Evolutionary conservation across 2,888 invertebrate genomes (phyloP), one percentile per base, ranked within the genome.

Genomic region (Apomyelois bistriatella): DNA sequence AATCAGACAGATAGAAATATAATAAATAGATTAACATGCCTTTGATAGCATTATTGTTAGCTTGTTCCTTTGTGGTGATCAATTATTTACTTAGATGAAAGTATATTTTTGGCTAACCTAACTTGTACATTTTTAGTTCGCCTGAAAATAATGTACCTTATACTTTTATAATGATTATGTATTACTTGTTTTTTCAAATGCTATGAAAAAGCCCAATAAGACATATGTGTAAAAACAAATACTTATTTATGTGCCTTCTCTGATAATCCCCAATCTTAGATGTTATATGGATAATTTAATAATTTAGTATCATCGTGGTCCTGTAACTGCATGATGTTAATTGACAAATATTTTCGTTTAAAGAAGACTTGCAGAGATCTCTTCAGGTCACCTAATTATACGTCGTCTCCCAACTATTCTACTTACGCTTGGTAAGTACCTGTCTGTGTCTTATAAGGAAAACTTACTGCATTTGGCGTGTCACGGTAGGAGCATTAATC

Each of bases 401-500:
- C 37, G 37, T 37, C 17, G 10, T 8, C 37, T n/a, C 38, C 30
- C n/a, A 51, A 46, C 47, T 48, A 40, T 52, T 49, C 46, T 46
- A 38, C 42, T 46, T 17, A 52, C 50, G 50, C 43, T 51, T 53
- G 9, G 43, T 55, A 53, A 53, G 53, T 61, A 59, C 57, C 60
- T 61, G 61, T 64, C 61, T 60, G 62, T 55, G 61, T 58, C 42
- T 42, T 62, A 58, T 63, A 68, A 65, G 65, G 67, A 61, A 67
- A 71, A 72, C 68, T 59, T 80, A 73, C 67, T 74, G 73, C 69
- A 74, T 77, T 73, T 67, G 80, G 71, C 71, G 59, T 75, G 82
- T 88, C 88, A 88, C 78, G 74, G 59, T 58, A 54, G 53, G 63
- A 74, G 66, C 82, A 88, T 88, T 86, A 85, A 87, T 88, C 88